Base-by-base conservation (phyloP, 23 tunicate genomes). In the Halocynthia aurantium region DNA sequence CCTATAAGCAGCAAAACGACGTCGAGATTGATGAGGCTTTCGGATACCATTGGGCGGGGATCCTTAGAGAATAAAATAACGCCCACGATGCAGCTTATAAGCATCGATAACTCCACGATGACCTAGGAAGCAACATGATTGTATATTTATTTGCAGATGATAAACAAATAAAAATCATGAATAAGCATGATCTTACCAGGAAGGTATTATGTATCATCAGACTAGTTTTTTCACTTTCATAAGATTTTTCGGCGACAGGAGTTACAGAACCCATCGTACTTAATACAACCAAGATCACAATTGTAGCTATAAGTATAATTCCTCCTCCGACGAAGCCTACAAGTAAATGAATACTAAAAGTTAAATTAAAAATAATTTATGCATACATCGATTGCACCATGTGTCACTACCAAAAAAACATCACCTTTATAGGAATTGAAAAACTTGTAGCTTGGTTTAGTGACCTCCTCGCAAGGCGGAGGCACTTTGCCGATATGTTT, bases 371-470 rank as follows among this genome's bases (percentile, higher is more conserved):
- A 60, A 18, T 18, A 60, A 15, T 18, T 60, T 4, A 60, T 2
- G 17, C 64, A 1, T 60, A 60, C 2, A 0, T 31, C 44, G 44
- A 0, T 4, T 31, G 44, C 44, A 31, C 44, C 44, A 31, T 31
- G 44, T 31, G 44, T 31, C 44, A 31, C 44, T 31, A 31, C 44
- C 1, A 31, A 31, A 31, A 31, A 0, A 31, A 21, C 18, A 80
- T 62, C 70, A 89, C 96, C 96, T 83, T 53, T 76, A 57, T 89
- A 89, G 6, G 96, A 89, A 21, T 71, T 84, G 78, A 80, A 89
- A 7, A 89, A 71, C 66, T 84, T 84, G 75, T 89, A 84, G 21
- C 84, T 82, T 5, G 96, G 96, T 62, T 84, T 84, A 55, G 81
- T 62, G 50, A 79, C 69, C 12, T 83, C 78, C 53, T 76, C 72